Conservation (phyloP, 2,797 vertebrate species). For the Falco rusticolus region DNA sequence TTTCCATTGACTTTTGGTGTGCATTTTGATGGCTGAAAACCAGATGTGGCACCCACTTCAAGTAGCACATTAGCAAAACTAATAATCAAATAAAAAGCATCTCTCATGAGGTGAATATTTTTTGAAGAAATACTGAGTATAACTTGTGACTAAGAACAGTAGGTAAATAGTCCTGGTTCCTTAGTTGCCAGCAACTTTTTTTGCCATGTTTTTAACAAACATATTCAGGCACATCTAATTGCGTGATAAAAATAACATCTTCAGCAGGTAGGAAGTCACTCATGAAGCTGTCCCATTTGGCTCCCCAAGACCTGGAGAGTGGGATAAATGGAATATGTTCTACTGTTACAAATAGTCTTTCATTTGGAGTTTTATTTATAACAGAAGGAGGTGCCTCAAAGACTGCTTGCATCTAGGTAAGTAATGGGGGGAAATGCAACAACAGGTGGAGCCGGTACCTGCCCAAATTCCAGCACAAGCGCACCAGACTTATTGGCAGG, state of each 20-base stretch:
- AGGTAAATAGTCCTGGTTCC: neutral
- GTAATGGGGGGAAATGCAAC: neutral
- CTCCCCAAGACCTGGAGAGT: neutral
- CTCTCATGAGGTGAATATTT: neutral
- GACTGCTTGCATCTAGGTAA: neutral
- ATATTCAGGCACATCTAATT: neutral
- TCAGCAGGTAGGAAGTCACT: conserved; percentile 9
- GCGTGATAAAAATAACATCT: neutral
- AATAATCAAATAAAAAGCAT: neutral
- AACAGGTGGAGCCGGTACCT: neutral
- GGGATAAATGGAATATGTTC: neutral
- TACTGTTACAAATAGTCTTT: neutral
- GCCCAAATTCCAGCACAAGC: conserved; percentile 3
- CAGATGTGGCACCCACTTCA: neutral
- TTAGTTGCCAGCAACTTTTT: neutral
- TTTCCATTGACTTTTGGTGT: neutral
- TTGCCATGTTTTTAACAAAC: neutral
- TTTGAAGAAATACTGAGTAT: neutral
- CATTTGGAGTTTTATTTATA: conserved; percentile 41
- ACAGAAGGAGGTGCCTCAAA: conserved; percentile 1
- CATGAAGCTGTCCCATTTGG: neutral
- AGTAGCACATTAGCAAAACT: neutral
- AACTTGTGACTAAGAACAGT: neutral
- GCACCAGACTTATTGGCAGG: neutral
- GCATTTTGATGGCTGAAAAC: neutral